Conservation (phyloP, 1,140 invertebrate genomes). For the Tribolium madens region DNA sequence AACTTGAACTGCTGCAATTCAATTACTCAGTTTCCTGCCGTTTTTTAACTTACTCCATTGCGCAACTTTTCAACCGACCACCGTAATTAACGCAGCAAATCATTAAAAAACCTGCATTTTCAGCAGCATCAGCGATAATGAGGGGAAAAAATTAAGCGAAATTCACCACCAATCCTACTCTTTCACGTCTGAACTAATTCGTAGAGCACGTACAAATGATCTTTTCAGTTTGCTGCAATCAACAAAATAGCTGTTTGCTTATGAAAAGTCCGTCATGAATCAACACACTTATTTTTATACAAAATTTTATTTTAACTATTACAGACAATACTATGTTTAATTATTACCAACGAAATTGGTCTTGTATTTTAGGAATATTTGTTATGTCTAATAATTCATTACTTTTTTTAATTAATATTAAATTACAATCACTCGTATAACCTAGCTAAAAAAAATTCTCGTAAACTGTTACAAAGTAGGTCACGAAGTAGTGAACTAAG, state of each 20-base stretch:
- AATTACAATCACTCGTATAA: too few species aligned
- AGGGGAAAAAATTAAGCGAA: conserved; percentile 28
- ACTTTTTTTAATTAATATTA: too few species aligned
- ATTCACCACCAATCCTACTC: background rate
- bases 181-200: background rate
- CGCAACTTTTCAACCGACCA: conserved; percentile 18
- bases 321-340: too few species aligned
- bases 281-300: background rate
- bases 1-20: conserved; percentile 33
- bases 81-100: conserved; percentile 28
- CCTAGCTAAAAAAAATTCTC: too few species aligned
- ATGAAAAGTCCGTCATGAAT: background rate
- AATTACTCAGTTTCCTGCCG: conserved; percentile 33
- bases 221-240: conserved; percentile 5
- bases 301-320: too few species aligned
- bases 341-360: too few species aligned
- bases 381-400: too few species aligned
- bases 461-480: too few species aligned
- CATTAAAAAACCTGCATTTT: conserved; percentile 32
- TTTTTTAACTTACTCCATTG: conserved; percentile 10
- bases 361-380: too few species aligned
- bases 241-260: background rate
- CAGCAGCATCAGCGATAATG: conserved; percentile 19
- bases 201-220: background rate
- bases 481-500: too few species aligned